These are phyloP conservation scores for Bradynema listronoti DNA, from an alignment of 1,140 invertebrate genomes.

Conservation along the genomic window DNA sequence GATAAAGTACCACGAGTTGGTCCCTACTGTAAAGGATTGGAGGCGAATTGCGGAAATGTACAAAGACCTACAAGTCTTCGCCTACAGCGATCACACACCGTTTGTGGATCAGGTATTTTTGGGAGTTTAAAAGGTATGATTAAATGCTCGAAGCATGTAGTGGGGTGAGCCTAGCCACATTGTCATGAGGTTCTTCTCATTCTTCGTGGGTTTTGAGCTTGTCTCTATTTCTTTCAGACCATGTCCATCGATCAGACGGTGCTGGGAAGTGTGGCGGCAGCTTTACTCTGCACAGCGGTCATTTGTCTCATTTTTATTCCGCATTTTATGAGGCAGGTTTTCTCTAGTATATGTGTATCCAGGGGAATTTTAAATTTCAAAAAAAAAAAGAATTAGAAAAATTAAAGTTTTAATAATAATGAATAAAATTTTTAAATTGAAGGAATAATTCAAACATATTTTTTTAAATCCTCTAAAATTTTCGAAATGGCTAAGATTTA, in stretches of 20 bases:
- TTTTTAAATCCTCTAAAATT: too few relatives aligned
- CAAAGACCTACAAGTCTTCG: slow-evolving; percentile 46
- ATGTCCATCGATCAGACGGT: slow-evolving; percentile 54
- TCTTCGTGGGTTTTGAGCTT: background rate
- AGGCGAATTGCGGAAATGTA: slow-evolving; percentile 48
- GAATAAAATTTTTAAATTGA: too few relatives aligned
- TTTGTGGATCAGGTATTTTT: slow-evolving; percentile 49
- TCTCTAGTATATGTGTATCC: too few relatives aligned
- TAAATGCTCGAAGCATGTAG: too few relatives aligned
- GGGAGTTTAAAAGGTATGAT: too few relatives aligned
- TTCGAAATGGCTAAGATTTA: too few relatives aligned
- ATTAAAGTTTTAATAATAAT: too few relatives aligned
- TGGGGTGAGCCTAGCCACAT: too few relatives aligned
- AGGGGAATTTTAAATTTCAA: too few relatives aligned
- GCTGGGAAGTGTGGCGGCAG: slow-evolving; percentile 56
- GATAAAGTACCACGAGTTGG: slow-evolving; percentile 56
- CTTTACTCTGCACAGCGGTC: slow-evolving; percentile 58
- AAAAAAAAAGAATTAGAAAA: too few relatives aligned
- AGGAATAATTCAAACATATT: too few relatives aligned
- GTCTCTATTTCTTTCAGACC: slow-evolving; percentile 37
- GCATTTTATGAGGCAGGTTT: slow-evolving; percentile 51
- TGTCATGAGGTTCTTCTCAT: too few relatives aligned
- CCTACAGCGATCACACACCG: slow-evolving; percentile 56
- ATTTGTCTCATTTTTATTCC: slow-evolving; percentile 60
- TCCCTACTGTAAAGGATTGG: slow-evolving; percentile 52